phyloP scores from a whole-genome alignment of 2,888 invertebrate genomes.

The Caenorhabditis sp. region DNA sequence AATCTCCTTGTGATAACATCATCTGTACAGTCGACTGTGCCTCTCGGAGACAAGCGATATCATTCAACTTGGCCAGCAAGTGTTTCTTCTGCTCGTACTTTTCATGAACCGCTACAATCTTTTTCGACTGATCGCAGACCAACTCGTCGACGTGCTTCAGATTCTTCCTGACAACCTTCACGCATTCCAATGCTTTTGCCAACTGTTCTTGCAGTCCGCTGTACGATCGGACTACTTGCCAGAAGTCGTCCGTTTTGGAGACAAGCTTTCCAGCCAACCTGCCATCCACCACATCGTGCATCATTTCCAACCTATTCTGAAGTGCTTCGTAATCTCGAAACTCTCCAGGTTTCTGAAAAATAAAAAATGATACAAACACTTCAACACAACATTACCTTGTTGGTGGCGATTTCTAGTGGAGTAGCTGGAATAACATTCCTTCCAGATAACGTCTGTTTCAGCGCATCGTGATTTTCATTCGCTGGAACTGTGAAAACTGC shows the following conservation, averaged over 20 bases:
- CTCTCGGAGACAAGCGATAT: slow-evolving; percentile 86
- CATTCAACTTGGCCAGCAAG: slow-evolving; percentile 73
- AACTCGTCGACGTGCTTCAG: slow-evolving; percentile 68
- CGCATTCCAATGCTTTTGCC: slow-evolving; percentile 85
- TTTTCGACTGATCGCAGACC: slow-evolving; percentile 71
- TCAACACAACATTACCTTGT: slow-evolving; percentile 13
- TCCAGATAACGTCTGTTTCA: slow-evolving; percentile 61
- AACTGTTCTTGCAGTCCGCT: slow-evolving; percentile 97
- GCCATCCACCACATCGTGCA: slow-evolving; percentile 80
- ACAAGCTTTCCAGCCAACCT: slow-evolving; percentile 87
- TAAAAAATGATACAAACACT: neutral
- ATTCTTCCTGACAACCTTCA: slow-evolving; percentile 71
- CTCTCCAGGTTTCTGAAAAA: slow-evolving; percentile 58
- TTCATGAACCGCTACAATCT: slow-evolving; percentile 73
- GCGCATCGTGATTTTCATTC: slow-evolving; percentile 70
- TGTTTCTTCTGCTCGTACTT: slow-evolving; percentile 72
- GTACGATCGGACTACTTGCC: slow-evolving; percentile 96
- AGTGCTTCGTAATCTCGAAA: slow-evolving; percentile 72
- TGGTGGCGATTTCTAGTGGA: slow-evolving; percentile 42
- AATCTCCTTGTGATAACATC: slow-evolving; percentile 94
- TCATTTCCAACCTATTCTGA: slow-evolving; percentile 76
- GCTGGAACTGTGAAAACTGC: slow-evolving; percentile 78
- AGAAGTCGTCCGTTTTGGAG: slow-evolving; percentile 72
- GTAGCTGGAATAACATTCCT: slow-evolving; percentile 62
- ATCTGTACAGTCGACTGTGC: slow-evolving; percentile 98